phyloP scores from a whole-genome alignment of 1,140 invertebrate species.

The Elymnias hypermnestra region DNA sequence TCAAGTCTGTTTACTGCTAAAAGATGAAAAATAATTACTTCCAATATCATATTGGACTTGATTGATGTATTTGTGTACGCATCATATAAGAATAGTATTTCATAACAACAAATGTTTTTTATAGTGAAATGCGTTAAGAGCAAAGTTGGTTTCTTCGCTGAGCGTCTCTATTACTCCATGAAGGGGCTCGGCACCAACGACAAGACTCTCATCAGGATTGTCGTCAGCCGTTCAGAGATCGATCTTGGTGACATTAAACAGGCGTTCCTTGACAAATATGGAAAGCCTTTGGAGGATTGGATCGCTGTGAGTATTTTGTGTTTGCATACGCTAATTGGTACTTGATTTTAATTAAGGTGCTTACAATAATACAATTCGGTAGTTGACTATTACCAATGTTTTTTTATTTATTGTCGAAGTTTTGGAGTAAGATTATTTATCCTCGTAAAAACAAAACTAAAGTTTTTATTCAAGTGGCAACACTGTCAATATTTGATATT shows the following conservation, averaged over 20 bases:
- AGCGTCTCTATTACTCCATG: slow-evolving; percentile 93
- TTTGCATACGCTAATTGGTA: slow-evolving; percentile 11
- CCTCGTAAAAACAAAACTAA: too few relatives aligned
- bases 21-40: too few relatives aligned
- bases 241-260: slow-evolving; percentile 94
- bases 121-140: slow-evolving; percentile 92
- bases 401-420: neutral
- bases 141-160: slow-evolving; percentile 95
- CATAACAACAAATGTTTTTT: too few relatives aligned
- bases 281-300: slow-evolving; percentile 88
- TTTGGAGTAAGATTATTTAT: too few relatives aligned
- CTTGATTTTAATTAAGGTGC: neutral
- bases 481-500: too few relatives aligned
- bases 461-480: too few relatives aligned
- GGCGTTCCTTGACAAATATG: slow-evolving; percentile 90
- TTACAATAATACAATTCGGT: neutral
- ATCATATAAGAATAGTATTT: too few relatives aligned
- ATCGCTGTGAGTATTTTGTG: slow-evolving; percentile 83
- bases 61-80: too few relatives aligned
- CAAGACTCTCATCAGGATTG: slow-evolving; percentile 91
- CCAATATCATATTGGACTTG: too few relatives aligned
- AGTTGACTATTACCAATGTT: slow-evolving; percentile 1
- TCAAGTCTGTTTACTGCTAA: too few relatives aligned
- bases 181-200: slow-evolving; percentile 93
- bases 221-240: slow-evolving; percentile 94